Percentiles rank a stretch among this genome's conserved stretches.
Evolutionary conservation across 1,140 invertebrate species (phyloP).

Genomic region (Arctopsyche grandis): DNA sequence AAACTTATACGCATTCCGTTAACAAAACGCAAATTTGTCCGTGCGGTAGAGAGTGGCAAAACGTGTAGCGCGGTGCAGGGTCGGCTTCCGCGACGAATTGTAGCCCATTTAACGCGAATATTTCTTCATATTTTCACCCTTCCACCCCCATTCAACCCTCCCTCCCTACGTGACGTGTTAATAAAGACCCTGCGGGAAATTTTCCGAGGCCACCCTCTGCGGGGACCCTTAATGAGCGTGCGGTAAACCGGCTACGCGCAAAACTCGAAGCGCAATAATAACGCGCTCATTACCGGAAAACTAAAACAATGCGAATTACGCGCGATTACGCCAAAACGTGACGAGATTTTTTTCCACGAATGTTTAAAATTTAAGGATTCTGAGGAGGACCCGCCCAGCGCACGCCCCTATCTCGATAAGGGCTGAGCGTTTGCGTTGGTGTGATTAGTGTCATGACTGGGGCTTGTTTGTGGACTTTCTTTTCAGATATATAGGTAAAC

Average conservation of each 20-base stretch:
- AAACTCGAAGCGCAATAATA: neutral
- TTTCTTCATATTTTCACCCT: neutral
- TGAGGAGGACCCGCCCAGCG: no score
- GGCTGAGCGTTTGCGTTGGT: neutral
- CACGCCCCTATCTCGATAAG: no score
- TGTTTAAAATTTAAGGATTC: neutral
- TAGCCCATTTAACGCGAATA: neutral
- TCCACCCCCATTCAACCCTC: no score
- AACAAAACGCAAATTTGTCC: no score
- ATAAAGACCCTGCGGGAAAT: conserved; percentile 14
- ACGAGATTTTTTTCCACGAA: neutral
- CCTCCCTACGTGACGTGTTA: conserved; percentile 8
- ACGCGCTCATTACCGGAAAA: neutral
- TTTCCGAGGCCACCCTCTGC: neutral
- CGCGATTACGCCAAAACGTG: neutral
- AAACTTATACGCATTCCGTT: no score
- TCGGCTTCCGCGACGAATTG: neutral
- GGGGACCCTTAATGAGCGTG: neutral
- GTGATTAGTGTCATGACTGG: neutral
- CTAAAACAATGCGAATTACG: neutral
- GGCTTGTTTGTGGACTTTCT: no score
- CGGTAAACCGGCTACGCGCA: neutral
- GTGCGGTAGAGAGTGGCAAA: no score
- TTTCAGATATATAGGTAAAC: no score
- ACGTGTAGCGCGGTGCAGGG: no score